A percentile compares a stretch with the other conserved stretches of the same genome.
Evolutionary conservation across 2,797 vertebrate species (phyloP).

Genomic region (Distichodus sexfasciatus): DNA sequence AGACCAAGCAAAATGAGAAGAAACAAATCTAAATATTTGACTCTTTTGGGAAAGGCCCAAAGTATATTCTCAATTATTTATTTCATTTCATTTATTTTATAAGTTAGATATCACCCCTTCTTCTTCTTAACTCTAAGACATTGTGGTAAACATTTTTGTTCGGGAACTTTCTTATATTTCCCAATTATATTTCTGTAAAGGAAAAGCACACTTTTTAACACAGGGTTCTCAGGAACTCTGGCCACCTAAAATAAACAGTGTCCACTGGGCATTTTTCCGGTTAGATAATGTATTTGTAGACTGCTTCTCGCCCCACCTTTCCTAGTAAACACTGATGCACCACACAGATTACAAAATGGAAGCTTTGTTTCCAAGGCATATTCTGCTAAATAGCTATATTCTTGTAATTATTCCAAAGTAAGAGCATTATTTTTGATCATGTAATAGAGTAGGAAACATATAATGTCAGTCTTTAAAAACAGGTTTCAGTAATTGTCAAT

Average conservation of each 20-base stretch:
- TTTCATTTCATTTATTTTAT: neutral
- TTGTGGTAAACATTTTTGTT: neutral
- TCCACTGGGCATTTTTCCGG: slow-evolving; percentile 40
- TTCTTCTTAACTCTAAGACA: neutral
- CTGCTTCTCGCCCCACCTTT: slow-evolving; percentile 28
- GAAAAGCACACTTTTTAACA: neutral
- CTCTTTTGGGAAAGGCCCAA: neutral
- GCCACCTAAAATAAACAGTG: slow-evolving; percentile 24
- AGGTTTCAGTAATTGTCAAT: neutral
- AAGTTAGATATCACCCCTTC: neutral
- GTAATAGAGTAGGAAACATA: too few species aligned
- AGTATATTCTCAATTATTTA: neutral
- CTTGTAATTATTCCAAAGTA: neutral
- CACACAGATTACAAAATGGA: neutral
- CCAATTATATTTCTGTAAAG: neutral
- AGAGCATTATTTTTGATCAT: too few species aligned
- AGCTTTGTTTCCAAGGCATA: neutral
- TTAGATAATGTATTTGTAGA: slow-evolving; percentile 48
- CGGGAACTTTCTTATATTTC: neutral
- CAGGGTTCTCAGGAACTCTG: slow-evolving; percentile 12
- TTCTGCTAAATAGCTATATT: neutral
- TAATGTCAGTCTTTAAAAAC: too few species aligned
- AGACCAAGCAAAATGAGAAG: neutral
- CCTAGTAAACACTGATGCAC: slow-evolving; percentile 36
- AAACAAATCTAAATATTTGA: neutral